Percentiles rank a stretch among this genome's conserved stretches.
phyloP scores from a whole-genome alignment of 2,888 invertebrate species.

The Nomada goodeniana region DNA sequence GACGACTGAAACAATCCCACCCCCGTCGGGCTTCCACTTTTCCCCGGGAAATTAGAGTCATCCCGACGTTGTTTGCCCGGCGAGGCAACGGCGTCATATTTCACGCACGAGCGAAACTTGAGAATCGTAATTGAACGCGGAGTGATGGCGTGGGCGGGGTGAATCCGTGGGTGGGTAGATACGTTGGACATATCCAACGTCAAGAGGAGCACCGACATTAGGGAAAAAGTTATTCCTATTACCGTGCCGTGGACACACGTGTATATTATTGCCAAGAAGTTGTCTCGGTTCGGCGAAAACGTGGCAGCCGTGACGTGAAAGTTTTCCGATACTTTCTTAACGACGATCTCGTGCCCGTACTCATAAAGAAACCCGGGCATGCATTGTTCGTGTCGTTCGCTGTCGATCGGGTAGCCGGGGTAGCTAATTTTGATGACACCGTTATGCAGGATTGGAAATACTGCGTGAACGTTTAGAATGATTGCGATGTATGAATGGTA shows the following conservation, averaged over 20 bases:
- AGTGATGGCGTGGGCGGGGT: neutral
- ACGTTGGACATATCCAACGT: constrained; percentile 55
- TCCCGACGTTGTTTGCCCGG: constrained; percentile 46
- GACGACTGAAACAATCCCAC: constrained; percentile 23
- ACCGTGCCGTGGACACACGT: constrained; percentile 73
- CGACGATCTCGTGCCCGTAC: constrained; percentile 43
- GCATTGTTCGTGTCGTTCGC: constrained; percentile 35
- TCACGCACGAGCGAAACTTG: constrained; percentile 59
- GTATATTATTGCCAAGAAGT: constrained; percentile 78
- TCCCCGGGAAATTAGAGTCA: constrained; percentile 54
- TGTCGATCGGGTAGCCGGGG: constrained; percentile 10
- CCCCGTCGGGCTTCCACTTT: constrained; percentile 17
- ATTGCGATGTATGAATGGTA: too few relatives aligned
- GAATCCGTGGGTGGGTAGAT: constrained; percentile 16
- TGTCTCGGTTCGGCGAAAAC: constrained; percentile 53
- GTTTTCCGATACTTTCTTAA: constrained; percentile 66
- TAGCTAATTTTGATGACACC: neutral
- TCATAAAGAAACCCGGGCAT: constrained; percentile 47
- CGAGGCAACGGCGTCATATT: constrained; percentile 50
- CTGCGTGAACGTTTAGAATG: too few relatives aligned
- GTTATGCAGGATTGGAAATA: too few relatives aligned
- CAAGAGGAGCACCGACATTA: constrained; percentile 54
- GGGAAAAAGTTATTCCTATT: constrained; percentile 72
- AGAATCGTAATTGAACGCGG: constrained; percentile 64
- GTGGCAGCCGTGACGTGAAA: constrained; percentile 56